Evolutionary conservation across 2,113 vertebrate species (phyloP).

Genomic region (Silurus meridionalis): DNA sequence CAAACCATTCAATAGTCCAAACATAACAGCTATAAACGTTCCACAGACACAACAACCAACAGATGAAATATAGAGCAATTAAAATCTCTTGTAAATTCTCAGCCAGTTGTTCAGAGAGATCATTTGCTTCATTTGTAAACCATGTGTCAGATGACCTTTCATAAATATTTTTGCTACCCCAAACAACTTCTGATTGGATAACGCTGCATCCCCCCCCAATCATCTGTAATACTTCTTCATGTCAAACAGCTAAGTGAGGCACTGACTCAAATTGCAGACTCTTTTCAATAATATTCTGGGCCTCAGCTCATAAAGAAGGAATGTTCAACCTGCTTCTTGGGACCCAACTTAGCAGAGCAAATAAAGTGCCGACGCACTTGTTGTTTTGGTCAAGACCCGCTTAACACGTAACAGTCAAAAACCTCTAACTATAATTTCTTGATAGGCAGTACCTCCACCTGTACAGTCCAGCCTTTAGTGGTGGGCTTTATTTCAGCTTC

Average conservation of each 20-base stretch:
- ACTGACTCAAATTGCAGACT: conserved; percentile 52
- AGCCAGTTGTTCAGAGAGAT: not conserved
- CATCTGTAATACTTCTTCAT: conserved; percentile 9
- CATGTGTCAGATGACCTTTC: not conserved
- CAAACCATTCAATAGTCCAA: conserved; percentile 20
- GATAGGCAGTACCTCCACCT: conserved; percentile 3
- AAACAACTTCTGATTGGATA: not conserved
- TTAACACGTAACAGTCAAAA: conserved; percentile 4
- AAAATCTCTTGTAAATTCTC: not conserved
- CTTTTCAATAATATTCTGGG: conserved; percentile 36
- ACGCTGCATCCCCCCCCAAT: not conserved
- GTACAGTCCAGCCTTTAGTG: not conserved
- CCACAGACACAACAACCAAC: conserved; percentile 41
- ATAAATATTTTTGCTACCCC: conserved; percentile 11
- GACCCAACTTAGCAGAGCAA: conserved; percentile 19
- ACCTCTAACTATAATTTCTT: not conserved
- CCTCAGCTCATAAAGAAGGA: conserved; percentile 45
- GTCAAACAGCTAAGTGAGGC: conserved; percentile 42
- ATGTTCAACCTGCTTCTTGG: conserved; percentile 39
- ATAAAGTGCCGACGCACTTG: not conserved
- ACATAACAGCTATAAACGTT: conserved; percentile 44
- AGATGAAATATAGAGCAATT: conserved; percentile 12
- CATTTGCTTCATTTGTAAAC: conserved; percentile 22
- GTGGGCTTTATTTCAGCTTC: not conserved
- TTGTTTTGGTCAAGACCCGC: conserved; percentile 7